Base-by-base conservation (phyloP, 2,888 invertebrate species). In the Eustalomyia histrio region DNA sequence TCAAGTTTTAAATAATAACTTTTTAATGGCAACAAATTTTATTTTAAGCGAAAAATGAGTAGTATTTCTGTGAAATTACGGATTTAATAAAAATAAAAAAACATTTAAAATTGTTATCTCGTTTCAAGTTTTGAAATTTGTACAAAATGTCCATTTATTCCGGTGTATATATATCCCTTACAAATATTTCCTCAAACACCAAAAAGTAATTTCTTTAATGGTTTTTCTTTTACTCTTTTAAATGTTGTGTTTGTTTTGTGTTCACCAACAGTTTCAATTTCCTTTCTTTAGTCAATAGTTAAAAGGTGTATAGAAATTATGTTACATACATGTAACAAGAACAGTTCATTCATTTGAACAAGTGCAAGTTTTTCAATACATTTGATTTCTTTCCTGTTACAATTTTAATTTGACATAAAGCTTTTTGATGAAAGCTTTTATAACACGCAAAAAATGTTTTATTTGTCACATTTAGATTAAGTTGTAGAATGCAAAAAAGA, bases 131-230 rank as follows among this genome's bases (percentile, higher is more conserved):
- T 29, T 29, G 1, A 6, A 29, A 6, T 29, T 29, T 29, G 3
- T 4, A 7, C 1, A 29, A 29, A 6, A 29, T 7, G 1, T 29
- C 3, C 29, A 29, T 1, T 29, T 29, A 3, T 6, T 6, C 29
- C 16, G 12, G 16, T 17, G 60, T 50, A 24, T 53, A 24, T 53
- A n/a, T 55, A 58, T 24, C 58, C 5, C 24, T 57, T 60, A 33
- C 71, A 63, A 79, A 61, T 65, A 52, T 61, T 29, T 58, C 73
- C 63, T 69, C 60, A 63, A 53, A 68, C 81, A 82, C 73, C 76
- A 84, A 81, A 84, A 88, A 85, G 87, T 88, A 88, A 89, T 88
- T 89, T 88, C 88, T 88, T 87, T 89, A 88, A 88, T 88, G 88
- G 88, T 87, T 87, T 83, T 86, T 84, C 80, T 76, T 57, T 24